phyloP scores from a whole-genome alignment of 2,113 vertebrate genomes.

The Muscicapa adusta region DNA sequence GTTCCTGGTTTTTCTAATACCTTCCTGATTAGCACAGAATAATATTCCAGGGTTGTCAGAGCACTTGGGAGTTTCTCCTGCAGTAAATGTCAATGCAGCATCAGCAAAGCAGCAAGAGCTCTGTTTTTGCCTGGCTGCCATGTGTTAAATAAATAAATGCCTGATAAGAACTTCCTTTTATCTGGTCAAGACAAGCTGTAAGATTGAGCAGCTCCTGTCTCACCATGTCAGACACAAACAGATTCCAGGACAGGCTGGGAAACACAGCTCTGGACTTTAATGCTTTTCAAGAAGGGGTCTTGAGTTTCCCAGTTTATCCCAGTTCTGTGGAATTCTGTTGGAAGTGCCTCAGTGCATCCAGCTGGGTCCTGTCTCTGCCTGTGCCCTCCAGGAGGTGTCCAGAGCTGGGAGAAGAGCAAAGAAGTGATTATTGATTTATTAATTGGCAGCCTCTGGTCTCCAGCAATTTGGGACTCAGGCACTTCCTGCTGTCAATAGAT shows the following conservation, averaged over 20 bases:
- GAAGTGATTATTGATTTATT: background rate
- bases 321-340: background rate
- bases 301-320: background rate
- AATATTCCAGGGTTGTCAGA: background rate
- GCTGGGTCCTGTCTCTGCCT: background rate
- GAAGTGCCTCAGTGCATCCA: background rate
- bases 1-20: background rate
- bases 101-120: background rate
- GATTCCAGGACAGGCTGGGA: background rate
- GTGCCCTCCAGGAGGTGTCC: background rate
- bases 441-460: background rate
- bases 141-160: background rate
- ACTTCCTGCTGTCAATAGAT: background rate
- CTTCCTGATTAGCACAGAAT: background rate
- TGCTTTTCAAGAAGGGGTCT: background rate
- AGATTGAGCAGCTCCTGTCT: conserved; percentile 3
- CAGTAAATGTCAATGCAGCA: background rate
- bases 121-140: background rate
- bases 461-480: rapidly evolving
- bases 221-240: background rate
- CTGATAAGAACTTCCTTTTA: background rate
- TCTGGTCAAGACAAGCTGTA: background rate
- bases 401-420: background rate
- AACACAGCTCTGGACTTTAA: background rate
- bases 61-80: background rate